A percentile compares a stretch with the other conserved stretches of the same genome.
phyloP scores from a whole-genome alignment of 2,888 invertebrate genomes.

The Idaea biselata region DNA sequence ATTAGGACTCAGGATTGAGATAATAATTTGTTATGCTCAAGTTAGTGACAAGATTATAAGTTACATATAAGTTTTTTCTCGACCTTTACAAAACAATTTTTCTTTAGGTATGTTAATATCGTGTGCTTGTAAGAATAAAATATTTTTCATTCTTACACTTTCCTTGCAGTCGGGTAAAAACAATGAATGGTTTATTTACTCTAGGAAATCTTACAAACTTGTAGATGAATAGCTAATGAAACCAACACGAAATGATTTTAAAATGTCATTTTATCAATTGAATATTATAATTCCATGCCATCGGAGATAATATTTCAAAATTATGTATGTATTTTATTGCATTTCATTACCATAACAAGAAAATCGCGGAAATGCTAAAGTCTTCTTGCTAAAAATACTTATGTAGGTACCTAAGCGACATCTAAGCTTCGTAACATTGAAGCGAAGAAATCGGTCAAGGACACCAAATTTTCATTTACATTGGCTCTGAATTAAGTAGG shows the following conservation, averaged over 20 bases:
- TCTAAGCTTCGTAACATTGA: not conserved
- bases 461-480: not conserved
- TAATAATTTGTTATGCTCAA: no score
- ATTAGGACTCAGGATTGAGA: not conserved
- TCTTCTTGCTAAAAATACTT: not conserved
- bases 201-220: no score
- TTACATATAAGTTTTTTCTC: no score
- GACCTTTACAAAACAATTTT: no score
- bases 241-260: not conserved
- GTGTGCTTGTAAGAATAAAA: no score
- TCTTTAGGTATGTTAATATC: no score
- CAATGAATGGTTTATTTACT: no score
- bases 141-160: no score
- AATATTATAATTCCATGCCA: not conserved
- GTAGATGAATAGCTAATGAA: not conserved
- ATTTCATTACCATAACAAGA: constrained; percentile 3
- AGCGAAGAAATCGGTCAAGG: not conserved
- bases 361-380: not conserved
- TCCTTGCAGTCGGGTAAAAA: no score
- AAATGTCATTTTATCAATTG: not conserved
- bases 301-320: not conserved
- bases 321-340: not conserved
- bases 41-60: no score
- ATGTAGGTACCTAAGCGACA: no score
- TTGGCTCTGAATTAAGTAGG: no score